Conservation (phyloP, 2,113 vertebrate species). For the Ia io region DNA sequence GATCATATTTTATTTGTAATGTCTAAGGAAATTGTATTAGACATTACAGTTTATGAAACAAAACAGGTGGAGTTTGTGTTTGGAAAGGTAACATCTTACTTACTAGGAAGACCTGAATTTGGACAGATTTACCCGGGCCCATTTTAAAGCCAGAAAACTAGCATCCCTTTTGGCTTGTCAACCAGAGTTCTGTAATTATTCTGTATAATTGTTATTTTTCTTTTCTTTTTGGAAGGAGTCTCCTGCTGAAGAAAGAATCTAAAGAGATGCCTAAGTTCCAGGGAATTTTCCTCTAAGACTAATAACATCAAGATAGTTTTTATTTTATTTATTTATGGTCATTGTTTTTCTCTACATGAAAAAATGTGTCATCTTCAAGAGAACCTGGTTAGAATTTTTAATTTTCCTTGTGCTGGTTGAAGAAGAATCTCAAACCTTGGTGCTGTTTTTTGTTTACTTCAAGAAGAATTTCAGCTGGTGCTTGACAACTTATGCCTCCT, state of each 20-base stretch:
- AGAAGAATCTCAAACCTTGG: constrained; percentile 37
- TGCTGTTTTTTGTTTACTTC: constrained; percentile 29
- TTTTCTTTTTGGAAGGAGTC: constrained; percentile 74
- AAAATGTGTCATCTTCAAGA: constrained; percentile 51
- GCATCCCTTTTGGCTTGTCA: constrained; percentile 32
- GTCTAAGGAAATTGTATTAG: background rate
- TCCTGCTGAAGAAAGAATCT: constrained; percentile 72
- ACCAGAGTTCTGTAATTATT: constrained; percentile 45
- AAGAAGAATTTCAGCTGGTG: constrained; percentile 49
- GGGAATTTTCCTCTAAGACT: constrained; percentile 59
- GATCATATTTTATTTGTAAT: constrained; percentile 38
- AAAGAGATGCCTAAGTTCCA: constrained; percentile 64
- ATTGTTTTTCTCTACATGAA: constrained; percentile 35
- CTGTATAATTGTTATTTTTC: constrained; percentile 70
- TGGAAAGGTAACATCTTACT: background rate
- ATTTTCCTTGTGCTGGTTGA: constrained; percentile 27
- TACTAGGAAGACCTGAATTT: constrained; percentile 2
- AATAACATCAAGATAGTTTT: constrained; percentile 56
- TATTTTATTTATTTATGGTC: constrained; percentile 38
- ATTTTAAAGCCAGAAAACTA: constrained; percentile 27
- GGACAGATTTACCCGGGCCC: background rate
- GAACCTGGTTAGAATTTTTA: constrained; percentile 38
- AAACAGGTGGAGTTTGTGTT: background rate
- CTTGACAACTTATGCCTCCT: constrained; percentile 3
- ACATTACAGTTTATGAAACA: constrained; percentile 7